phyloP scores from a whole-genome alignment of 2,113 vertebrate species.

The Haemorhous mexicanus region DNA sequence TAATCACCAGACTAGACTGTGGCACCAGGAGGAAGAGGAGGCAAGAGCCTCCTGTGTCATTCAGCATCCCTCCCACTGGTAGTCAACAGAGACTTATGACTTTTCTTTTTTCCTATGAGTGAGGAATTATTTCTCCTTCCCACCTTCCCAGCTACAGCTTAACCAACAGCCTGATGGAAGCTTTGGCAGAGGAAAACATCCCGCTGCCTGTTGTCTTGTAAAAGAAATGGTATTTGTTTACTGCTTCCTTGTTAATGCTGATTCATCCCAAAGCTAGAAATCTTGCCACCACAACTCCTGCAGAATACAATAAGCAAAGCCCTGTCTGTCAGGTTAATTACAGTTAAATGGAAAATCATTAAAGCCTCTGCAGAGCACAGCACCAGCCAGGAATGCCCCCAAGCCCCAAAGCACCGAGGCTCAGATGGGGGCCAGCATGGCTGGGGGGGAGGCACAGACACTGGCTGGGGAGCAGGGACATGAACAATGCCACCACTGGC shows the following conservation, averaged over 20 bases:
- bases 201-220: not conserved
- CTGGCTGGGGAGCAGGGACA: not conserved
- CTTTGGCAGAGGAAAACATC: not conserved
- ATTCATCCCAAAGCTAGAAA: not conserved
- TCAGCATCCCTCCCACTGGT: not conserved
- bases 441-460: not conserved
- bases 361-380: not conserved
- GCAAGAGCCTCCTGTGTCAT: not conserved
- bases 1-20: not conserved
- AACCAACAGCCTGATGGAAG: not conserved
- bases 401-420: not conserved
- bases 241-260: not conserved
- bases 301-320: not conserved
- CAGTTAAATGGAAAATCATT: not conserved
- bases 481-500: accelerated
- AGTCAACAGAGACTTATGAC: accelerated
- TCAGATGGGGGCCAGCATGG: not conserved
- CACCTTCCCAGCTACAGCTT: not conserved
- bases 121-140: not conserved
- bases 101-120: not conserved
- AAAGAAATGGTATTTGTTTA: not conserved
- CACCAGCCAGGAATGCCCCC: not conserved
- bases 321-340: constrained; percentile 4
- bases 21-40: not conserved
- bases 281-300: not conserved